phyloP scores from a whole-genome alignment of 2,113 vertebrate species.

The Psettodes erumei region DNA sequence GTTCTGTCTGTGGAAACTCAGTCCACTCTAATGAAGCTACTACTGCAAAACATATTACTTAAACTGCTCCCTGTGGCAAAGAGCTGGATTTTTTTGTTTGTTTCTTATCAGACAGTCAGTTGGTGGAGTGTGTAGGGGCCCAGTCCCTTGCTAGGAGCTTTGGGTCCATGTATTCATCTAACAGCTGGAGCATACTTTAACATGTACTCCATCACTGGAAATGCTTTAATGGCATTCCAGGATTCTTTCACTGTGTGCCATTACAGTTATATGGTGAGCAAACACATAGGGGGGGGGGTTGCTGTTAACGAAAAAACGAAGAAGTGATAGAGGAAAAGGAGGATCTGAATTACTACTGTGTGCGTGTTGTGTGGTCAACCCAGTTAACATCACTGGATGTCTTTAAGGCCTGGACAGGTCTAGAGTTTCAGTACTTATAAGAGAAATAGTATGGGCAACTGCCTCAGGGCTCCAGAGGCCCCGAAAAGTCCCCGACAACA shows the following conservation, averaged over 20 bases:
- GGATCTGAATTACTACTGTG: neutral
- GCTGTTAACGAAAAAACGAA: neutral
- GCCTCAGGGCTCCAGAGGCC: no score
- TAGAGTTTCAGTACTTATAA: neutral
- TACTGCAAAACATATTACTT: conserved; percentile 27
- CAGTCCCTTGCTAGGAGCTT: conserved; percentile 18
- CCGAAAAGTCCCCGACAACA: neutral
- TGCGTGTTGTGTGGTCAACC: neutral
- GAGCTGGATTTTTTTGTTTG: neutral
- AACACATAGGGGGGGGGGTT: conserved; percentile 12
- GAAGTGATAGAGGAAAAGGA: neutral
- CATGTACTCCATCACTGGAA: conserved; percentile 58
- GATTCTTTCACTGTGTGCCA: conserved; percentile 38
- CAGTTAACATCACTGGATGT: neutral
- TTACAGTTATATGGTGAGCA: conserved; percentile 32
- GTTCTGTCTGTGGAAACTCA: conserved; percentile 34
- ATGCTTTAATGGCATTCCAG: conserved; percentile 61
- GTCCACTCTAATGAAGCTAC: neutral
- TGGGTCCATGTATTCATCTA: conserved; percentile 21
- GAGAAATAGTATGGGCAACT: no score
- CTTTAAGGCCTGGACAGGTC: neutral
- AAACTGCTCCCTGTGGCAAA: conserved; percentile 44
- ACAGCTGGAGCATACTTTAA: conserved; percentile 57
- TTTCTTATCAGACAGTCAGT: neutral
- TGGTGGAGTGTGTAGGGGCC: neutral